Conservation (phyloP, 2,113 vertebrate genomes). For the Hippocampus barbouri region DNA sequence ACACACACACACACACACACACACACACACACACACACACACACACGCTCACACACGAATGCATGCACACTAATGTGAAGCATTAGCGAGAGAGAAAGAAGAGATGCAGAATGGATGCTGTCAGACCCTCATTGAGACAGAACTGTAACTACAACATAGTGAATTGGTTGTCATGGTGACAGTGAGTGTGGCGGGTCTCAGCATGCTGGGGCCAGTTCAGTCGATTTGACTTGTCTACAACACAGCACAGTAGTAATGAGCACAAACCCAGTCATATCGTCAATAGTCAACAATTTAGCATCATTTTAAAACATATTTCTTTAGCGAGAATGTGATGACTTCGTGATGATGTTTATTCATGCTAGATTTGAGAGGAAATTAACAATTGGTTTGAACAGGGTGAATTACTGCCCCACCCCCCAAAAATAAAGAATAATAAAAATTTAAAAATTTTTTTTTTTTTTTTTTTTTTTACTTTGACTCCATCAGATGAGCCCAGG, state of each 20-base stretch:
- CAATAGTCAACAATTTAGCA: background rate
- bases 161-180: conserved; percentile 65
- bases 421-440: too few relatives aligned
- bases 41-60: background rate
- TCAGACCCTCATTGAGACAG: conserved; percentile 33
- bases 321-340: too few relatives aligned
- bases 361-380: too few relatives aligned
- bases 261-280: background rate
- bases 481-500: too few relatives aligned
- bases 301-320: background rate
- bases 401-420: too few relatives aligned
- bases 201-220: conserved; percentile 43
- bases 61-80: background rate
- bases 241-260: background rate
- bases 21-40: background rate
- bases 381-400: too few relatives aligned
- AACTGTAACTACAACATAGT: conserved; percentile 54
- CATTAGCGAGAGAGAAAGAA: conserved; percentile 7
- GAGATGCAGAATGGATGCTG: conserved; percentile 14
- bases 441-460: too few relatives aligned
- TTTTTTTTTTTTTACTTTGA: too few relatives aligned
- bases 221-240: conserved; percentile 39
- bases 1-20: background rate
- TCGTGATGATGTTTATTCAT: too few relatives aligned
- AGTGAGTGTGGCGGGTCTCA: conserved; percentile 29